These are phyloP conservation scores for Meta bourneti DNA, from an alignment of 2,888 invertebrate genomes.

Conservation along the genomic window DNA sequence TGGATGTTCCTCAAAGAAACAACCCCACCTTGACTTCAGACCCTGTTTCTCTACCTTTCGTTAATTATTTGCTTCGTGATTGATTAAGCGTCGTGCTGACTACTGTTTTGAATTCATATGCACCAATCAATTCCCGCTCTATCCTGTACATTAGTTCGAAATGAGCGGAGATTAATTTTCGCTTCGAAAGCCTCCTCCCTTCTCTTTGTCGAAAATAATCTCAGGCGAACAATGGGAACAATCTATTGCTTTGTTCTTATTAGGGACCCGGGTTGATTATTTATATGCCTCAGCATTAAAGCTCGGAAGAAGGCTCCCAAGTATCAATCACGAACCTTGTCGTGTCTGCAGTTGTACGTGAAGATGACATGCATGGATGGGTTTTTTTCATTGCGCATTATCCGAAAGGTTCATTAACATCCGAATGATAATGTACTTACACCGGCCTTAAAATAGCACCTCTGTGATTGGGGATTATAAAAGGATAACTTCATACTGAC, in stretches of 20 bases:
- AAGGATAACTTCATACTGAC: too few relatives aligned
- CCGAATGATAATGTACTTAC: constrained; percentile 8
- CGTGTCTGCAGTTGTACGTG: constrained; percentile 21
- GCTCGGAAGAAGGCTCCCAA: neutral
- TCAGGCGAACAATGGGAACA: neutral
- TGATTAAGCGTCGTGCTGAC: too few relatives aligned
- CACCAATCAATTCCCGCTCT: too few relatives aligned
- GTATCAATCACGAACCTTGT: constrained; percentile 12
- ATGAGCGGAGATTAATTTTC: too few relatives aligned
- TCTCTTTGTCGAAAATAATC: constrained; percentile 4
- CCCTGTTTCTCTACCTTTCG: too few relatives aligned
- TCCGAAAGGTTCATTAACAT: constrained; percentile 34
- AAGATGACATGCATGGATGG: neutral
- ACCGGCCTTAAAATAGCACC: constrained; percentile 2
- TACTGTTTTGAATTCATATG: too few relatives aligned
- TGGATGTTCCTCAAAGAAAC: too few relatives aligned
- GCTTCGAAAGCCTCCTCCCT: neutral
- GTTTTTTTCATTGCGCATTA: constrained; percentile 3
- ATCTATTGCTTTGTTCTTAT: constrained; percentile 8
- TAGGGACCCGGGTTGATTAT: constrained; percentile 1
- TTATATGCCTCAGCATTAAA: neutral
- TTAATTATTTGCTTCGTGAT: too few relatives aligned
- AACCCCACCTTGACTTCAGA: too few relatives aligned
- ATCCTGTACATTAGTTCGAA: too few relatives aligned
- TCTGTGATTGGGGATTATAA: too few relatives aligned